Evolutionary conservation across 2,113 vertebrate genomes (phyloP).

Genomic region (Lates calcarifer): DNA sequence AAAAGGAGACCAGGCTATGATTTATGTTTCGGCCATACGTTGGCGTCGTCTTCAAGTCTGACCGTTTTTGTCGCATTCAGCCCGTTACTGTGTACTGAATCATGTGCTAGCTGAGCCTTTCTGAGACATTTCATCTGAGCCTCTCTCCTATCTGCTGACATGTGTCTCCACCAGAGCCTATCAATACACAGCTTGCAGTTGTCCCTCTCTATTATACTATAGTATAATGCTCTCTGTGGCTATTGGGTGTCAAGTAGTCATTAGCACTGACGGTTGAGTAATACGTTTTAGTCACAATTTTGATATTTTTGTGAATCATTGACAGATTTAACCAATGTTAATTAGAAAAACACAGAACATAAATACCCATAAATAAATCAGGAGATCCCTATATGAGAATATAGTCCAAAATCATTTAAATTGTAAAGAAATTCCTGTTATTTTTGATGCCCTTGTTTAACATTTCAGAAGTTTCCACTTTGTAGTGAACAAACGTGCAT

Average conservation of each 20-base stretch:
- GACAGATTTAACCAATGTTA: too few relatives aligned
- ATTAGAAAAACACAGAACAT: neutral
- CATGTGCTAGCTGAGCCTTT: slow-evolving; percentile 41
- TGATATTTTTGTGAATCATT: too few relatives aligned
- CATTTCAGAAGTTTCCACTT: neutral
- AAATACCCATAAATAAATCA: neutral
- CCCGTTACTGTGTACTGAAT: slow-evolving; percentile 53
- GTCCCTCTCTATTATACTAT: neutral
- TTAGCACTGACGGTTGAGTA: neutral
- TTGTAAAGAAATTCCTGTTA: neutral
- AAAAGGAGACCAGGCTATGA: slow-evolving; percentile 50
- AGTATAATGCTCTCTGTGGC: neutral
- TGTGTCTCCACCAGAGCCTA: slow-evolving; percentile 4
- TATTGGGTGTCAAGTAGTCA: neutral
- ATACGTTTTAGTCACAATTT: neutral
- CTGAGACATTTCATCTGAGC: slow-evolving; percentile 5
- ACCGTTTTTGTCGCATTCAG: slow-evolving; percentile 71
- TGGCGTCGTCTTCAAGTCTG: slow-evolving; percentile 52
- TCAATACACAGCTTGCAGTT: slow-evolving; percentile 16
- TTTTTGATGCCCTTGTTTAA: neutral
- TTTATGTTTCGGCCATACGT: slow-evolving; percentile 60
- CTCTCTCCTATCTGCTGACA: slow-evolving; percentile 34
- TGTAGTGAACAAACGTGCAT: neutral
- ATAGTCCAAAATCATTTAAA: neutral
- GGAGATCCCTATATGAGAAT: neutral